Conservation (phyloP, 2,888 invertebrate genomes). For the Dolichopus griseipennis region DNA sequence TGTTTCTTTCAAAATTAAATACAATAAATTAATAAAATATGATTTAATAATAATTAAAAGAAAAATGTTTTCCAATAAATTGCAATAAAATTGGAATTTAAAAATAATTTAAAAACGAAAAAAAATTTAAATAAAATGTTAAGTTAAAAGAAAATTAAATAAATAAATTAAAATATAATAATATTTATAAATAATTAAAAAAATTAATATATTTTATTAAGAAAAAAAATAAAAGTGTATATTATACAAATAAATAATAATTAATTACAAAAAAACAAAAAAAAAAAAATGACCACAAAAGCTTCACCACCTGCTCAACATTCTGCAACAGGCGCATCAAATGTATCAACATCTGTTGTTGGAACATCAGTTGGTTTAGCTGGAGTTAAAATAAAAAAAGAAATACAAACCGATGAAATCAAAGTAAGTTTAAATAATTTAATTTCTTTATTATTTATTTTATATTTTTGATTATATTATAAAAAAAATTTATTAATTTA, state of each 20-base stretch:
- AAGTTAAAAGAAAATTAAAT: no score
- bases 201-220: slow-evolving; percentile 3
- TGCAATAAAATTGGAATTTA: no score
- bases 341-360: slow-evolving; percentile 15
- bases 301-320: slow-evolving; percentile 37
- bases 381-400: slow-evolving; percentile 51
- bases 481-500: no score
- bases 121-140: no score
- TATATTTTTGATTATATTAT: no score
- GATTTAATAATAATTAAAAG: no score
- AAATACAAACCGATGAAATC: slow-evolving; percentile 64
- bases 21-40: no score
- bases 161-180: no score
- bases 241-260: neutral
- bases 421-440: slow-evolving; percentile 48
- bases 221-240: neutral
- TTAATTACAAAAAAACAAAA: slow-evolving; percentile 7
- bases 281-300: slow-evolving; percentile 47
- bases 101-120: no score
- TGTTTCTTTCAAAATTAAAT: no score
- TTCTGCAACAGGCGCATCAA: neutral
- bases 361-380: slow-evolving; percentile 19
- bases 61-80: no score
- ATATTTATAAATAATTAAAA: neutral
- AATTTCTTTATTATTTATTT: no score